A percentile compares a stretch with the other conserved stretches of the same genome.
Evolutionary conservation across 2,888 invertebrate genomes (phyloP).

Genomic region (Ctenicera cuprea): DNA sequence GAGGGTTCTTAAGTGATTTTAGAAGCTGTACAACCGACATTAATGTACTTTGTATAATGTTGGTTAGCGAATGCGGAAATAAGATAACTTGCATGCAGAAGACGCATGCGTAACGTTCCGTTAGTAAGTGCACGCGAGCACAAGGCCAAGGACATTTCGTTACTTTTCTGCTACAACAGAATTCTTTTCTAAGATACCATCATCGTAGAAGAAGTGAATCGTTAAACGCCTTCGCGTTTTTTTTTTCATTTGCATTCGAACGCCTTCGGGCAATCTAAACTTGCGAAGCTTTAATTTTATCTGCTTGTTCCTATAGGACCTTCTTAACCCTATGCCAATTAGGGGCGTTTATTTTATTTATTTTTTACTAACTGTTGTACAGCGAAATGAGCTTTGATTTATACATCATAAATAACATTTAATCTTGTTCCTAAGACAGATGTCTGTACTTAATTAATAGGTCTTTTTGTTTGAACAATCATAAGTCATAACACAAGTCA

Average conservation of each 20-base stretch:
- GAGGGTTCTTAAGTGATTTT: conserved; percentile 17
- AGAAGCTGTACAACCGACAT: conserved; percentile 23
- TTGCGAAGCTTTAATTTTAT: too few species aligned
- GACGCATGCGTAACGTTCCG: conserved; percentile 53
- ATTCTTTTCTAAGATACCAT: conserved; percentile 21
- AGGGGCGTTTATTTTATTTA: conserved; percentile 19
- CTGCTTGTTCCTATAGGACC: not conserved
- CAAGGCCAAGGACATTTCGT: conserved; percentile 59
- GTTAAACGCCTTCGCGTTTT: not conserved
- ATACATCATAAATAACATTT: conserved; percentile 24
- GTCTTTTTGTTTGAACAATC: conserved; percentile 16
- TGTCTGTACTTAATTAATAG: conserved; percentile 25
- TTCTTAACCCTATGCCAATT: not conserved
- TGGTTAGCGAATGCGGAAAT: conserved; percentile 56
- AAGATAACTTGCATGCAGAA: conserved; percentile 21
- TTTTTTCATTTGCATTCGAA: not conserved
- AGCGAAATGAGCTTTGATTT: conserved; percentile 32
- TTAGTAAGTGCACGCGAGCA: conserved; percentile 56
- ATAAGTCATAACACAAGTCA: conserved; percentile 19
- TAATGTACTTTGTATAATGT: conserved; percentile 3
- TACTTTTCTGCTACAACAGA: conserved; percentile 24
- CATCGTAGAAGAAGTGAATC: not conserved
- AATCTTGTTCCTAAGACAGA: conserved; percentile 32
- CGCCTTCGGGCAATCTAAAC: not conserved
- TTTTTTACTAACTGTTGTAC: conserved; percentile 16